Percentiles rank a stretch among this genome's conserved stretches.
These are phyloP conservation scores for Zosterops hypoxanthus DNA, from an alignment of 2,113 vertebrate genomes.

Conservation along the genomic window DNA sequence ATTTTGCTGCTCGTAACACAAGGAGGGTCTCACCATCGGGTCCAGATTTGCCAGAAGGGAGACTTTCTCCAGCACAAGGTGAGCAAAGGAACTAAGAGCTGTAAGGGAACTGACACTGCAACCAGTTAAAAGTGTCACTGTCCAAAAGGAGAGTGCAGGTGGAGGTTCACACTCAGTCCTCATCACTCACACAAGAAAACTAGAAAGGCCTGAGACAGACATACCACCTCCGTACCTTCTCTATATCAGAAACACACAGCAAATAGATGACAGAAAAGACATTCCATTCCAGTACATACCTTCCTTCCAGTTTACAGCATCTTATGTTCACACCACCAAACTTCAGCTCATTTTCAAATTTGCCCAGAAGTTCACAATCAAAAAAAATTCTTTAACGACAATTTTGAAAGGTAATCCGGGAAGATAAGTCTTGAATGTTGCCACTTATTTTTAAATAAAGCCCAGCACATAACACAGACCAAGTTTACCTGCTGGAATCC, in stretches of 20 bases:
- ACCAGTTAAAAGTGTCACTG: background rate
- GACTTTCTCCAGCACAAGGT: background rate
- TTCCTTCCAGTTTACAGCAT: background rate
- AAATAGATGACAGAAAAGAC: background rate
- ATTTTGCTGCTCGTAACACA: background rate
- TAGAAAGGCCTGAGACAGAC: background rate
- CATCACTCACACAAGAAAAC: background rate
- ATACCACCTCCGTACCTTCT: background rate
- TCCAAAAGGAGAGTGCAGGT: background rate
- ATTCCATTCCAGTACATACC: background rate
- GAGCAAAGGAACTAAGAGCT: background rate
- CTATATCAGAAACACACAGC: background rate
- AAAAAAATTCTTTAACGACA: background rate
- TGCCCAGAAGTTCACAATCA: background rate
- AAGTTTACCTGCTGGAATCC: slow-evolving; percentile 90
- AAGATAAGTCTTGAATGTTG: background rate
- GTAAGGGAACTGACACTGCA: background rate
- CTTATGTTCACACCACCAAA: background rate
- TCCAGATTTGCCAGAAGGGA: background rate
- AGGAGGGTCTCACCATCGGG: background rate
- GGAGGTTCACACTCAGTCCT: background rate
- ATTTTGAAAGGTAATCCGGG: background rate
- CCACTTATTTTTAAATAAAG: background rate
- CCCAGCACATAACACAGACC: background rate
- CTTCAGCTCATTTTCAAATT: background rate